A percentile compares a stretch with the other conserved stretches of the same genome.
These are phyloP conservation scores for Chrysodeixis includens DNA, from an alignment of 2,888 invertebrate genomes.

Conservation along the genomic window DNA sequence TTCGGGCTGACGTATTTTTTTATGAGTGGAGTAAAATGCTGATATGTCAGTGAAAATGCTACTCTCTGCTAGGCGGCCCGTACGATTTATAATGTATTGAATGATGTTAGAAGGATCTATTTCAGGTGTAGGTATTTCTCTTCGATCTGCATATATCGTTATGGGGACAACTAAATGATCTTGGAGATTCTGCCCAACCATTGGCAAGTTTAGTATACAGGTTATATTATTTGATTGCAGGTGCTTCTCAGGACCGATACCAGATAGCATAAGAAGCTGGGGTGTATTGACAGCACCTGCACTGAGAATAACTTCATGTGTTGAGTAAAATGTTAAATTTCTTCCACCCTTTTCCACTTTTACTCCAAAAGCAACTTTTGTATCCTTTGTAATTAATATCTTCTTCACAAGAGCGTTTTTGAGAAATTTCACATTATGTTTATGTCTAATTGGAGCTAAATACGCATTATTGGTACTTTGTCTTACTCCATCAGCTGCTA, in stretches of 20 bases:
- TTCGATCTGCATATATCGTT: constrained; percentile 16
- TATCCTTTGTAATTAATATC: constrained; percentile 37
- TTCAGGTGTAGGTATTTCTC: constrained; percentile 15
- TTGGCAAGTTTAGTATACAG: constrained; percentile 68
- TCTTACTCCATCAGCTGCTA: constrained; percentile 81
- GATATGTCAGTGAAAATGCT: constrained; percentile 34
- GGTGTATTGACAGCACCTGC: constrained; percentile 79
- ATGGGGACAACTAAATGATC: constrained; percentile 66
- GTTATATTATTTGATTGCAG: constrained; percentile 66
- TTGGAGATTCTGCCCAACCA: constrained; percentile 77
- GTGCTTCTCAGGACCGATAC: constrained; percentile 75
- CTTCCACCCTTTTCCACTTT: constrained; percentile 31
- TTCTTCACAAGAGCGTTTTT: constrained; percentile 46
- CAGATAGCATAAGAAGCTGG: constrained; percentile 78
- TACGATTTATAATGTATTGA: constrained; percentile 30
- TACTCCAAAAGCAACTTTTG: constrained; percentile 45
- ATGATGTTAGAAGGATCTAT: constrained; percentile 26
- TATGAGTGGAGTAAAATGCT: constrained; percentile 39
- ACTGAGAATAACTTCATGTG: constrained; percentile 75
- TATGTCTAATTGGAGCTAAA: constrained; percentile 62
- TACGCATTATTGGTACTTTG: constrained; percentile 90
- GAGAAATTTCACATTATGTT: constrained; percentile 49
- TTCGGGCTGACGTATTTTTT: constrained; percentile 27
- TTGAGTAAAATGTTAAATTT: constrained; percentile 28
- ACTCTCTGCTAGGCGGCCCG: constrained; percentile 33